Percentiles rank a stretch among this genome's conserved stretches.
Evolutionary conservation across 1,140 invertebrate genomes (phyloP).

Genomic region (Orius laevigatus): DNA sequence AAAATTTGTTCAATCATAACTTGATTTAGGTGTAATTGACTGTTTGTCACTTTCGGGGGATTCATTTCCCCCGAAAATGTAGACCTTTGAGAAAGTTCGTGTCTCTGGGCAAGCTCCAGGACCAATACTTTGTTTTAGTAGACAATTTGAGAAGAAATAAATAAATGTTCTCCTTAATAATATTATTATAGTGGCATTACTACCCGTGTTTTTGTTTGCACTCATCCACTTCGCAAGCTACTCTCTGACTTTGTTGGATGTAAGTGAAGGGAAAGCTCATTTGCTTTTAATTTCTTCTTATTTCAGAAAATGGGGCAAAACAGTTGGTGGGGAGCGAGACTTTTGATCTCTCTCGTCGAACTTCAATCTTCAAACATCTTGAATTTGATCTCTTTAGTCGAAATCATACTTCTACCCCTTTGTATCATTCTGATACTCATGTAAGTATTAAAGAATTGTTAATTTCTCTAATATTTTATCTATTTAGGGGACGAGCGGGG

Average conservation of each 20-base stretch:
- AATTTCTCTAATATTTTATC: background rate
- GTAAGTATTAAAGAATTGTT: slow-evolving; percentile 40
- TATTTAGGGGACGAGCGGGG: slow-evolving; percentile 63
- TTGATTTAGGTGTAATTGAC: too few relatives aligned
- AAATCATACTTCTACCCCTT: slow-evolving; percentile 85
- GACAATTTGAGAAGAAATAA: background rate
- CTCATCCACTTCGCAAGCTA: slow-evolving; percentile 81
- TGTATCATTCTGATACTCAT: slow-evolving; percentile 65
- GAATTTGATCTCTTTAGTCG: slow-evolving; percentile 67
- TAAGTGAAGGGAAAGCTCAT: slow-evolving; percentile 39
- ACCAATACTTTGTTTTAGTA: background rate
- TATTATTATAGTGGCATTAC: slow-evolving; percentile 53
- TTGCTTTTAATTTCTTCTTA: slow-evolving; percentile 10
- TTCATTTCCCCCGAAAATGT: too few relatives aligned
- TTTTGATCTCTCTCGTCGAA: slow-evolving; percentile 71
- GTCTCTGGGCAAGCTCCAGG: too few relatives aligned
- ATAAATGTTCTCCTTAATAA: slow-evolving; percentile 17
- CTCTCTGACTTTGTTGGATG: slow-evolving; percentile 72
- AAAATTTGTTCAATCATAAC: too few relatives aligned
- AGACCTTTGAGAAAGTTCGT: too few relatives aligned
- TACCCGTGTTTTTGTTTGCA: slow-evolving; percentile 79
- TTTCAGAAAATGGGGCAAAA: slow-evolving; percentile 70
- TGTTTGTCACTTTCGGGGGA: too few relatives aligned
- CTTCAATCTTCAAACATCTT: slow-evolving; percentile 76
- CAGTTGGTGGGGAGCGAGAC: slow-evolving; percentile 70